These are phyloP conservation scores for Trichosurus vulpecula DNA, from an alignment of 2,797 vertebrate genomes.

Conservation along the genomic window DNA sequence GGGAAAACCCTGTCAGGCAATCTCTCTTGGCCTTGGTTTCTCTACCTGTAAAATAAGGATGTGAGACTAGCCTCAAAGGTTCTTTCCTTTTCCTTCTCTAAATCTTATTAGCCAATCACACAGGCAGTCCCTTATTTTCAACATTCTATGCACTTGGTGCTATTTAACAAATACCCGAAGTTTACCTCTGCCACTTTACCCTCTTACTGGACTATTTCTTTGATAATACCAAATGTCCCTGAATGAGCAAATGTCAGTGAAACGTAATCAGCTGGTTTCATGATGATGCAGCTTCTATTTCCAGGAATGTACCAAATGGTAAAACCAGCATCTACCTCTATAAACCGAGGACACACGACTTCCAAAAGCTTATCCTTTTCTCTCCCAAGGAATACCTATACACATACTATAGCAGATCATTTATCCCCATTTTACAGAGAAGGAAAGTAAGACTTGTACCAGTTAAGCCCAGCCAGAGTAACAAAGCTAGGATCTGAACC, in stretches of 20 bases:
- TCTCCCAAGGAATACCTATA: not conserved
- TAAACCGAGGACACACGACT: not conserved
- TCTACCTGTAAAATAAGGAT: not conserved
- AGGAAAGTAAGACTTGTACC: not conserved
- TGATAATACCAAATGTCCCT: not conserved
- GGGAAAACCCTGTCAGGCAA: not conserved
- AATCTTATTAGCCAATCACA: not conserved
- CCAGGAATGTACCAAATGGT: not conserved
- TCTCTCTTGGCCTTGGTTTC: not conserved
- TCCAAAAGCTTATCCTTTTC: not conserved
- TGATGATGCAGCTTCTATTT: not conserved
- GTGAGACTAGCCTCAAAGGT: not conserved
- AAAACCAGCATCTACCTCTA: not conserved
- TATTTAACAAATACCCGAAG: not conserved
- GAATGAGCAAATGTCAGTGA: not conserved
- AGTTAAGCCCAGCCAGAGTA: not conserved
- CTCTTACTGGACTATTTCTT: not conserved
- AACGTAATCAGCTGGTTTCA: not conserved
- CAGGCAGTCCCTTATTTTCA: not conserved
- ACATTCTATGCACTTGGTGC: not conserved
- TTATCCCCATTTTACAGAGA: not conserved
- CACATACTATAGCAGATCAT: not conserved
- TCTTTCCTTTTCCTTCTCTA: not conserved
- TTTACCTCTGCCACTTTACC: not conserved
- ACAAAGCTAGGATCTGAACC: not conserved